phyloP scores from a whole-genome alignment of 1,140 invertebrate genomes.

The Dendrolimus kikuchii region DNA sequence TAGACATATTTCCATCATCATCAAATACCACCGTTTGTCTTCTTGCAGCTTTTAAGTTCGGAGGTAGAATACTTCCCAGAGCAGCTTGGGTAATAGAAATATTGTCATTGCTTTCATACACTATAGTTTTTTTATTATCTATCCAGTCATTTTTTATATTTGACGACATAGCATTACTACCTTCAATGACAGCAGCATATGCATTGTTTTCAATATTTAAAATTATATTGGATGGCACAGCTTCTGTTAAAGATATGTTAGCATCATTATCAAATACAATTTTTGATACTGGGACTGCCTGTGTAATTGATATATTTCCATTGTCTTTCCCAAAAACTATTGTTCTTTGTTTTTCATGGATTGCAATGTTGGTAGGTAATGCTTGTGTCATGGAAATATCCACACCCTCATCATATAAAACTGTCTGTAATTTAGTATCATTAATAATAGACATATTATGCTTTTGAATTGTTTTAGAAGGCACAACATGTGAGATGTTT shows the following conservation, averaged over 20 bases:
- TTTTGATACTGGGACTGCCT: slow-evolving; percentile 2
- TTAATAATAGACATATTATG: too few species aligned
- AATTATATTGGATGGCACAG: slow-evolving; percentile 6
- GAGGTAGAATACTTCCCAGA: slow-evolving; percentile 14
- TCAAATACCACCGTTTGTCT: slow-evolving; percentile 2
- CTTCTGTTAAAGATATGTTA: slow-evolving; percentile 21
- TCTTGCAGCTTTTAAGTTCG: not conserved
- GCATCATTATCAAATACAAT: slow-evolving; percentile 2
- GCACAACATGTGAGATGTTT: not conserved
- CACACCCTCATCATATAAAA: not conserved
- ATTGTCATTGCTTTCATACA: slow-evolving; percentile 10
- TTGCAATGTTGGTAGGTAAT: slow-evolving; percentile 9
- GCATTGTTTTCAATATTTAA: slow-evolving; percentile 1
- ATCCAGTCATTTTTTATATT: too few species aligned
- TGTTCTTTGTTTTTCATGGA: slow-evolving; percentile 7
- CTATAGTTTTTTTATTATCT: not conserved
- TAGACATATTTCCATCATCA: slow-evolving; percentile 5
- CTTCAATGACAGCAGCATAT: not conserved
- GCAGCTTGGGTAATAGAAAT: slow-evolving; percentile 25
- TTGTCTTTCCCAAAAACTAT: slow-evolving; percentile 14
- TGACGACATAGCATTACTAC: too few species aligned
- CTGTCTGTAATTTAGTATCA: too few species aligned
- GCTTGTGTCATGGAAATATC: slow-evolving; percentile 21
- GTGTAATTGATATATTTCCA: slow-evolving; percentile 16
- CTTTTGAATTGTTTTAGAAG: too few species aligned